Conservation (phyloP, 2,888 invertebrate species). For the Ornithoptera alexandrae region DNA sequence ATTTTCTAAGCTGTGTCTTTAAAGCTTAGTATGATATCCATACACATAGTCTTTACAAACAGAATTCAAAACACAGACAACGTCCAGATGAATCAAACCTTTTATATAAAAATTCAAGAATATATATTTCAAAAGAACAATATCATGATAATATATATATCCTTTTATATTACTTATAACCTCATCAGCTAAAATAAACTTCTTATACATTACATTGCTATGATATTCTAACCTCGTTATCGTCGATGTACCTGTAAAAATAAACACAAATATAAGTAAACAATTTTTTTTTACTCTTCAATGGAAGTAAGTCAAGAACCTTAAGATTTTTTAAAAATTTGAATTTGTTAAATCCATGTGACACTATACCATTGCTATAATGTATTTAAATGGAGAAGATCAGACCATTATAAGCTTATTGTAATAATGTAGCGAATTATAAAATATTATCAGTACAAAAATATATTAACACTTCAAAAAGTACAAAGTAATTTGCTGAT, state of each 20-base stretch:
- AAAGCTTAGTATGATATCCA: background rate
- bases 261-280: slow-evolving; percentile 25
- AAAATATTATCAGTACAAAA: too few species aligned
- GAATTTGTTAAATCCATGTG: too few species aligned
- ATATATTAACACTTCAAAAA: too few species aligned
- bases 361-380: too few species aligned
- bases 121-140: background rate
- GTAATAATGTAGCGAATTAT: too few species aligned
- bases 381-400: too few species aligned
- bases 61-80: background rate
- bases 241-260: slow-evolving; percentile 29
- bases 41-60: background rate
- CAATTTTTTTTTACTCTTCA: background rate
- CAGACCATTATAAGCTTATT: too few species aligned
- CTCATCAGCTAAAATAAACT: background rate
- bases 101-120: background rate
- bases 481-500: too few species aligned
- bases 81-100: slow-evolving; percentile 27
- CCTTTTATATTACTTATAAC: background rate
- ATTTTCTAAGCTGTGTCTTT: background rate
- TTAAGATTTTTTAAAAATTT: too few species aligned
- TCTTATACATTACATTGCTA: background rate
- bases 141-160: background rate
- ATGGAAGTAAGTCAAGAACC: too few species aligned
- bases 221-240: slow-evolving; percentile 6